Evolutionary conservation across 1,140 invertebrate species (phyloP).

Genomic region (Drosophila gunungcola): DNA sequence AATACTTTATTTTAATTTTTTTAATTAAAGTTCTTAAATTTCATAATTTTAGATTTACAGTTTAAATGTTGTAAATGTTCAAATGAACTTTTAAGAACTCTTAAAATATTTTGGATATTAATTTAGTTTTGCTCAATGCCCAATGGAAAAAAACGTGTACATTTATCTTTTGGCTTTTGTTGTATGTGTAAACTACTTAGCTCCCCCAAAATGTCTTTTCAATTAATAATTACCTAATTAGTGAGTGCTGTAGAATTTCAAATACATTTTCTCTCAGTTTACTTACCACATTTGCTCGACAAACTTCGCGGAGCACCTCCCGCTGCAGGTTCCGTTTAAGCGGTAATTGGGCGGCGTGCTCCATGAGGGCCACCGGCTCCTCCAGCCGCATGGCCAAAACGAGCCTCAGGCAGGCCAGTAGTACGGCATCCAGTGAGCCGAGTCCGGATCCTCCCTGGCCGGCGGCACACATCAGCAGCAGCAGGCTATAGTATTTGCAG

Average conservation of each 20-base stretch:
- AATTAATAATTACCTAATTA: neutral
- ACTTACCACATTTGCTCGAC: constrained; percentile 60
- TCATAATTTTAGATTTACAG: neutral
- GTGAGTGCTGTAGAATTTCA: neutral
- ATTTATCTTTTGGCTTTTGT: too few relatives aligned
- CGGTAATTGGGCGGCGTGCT: constrained; percentile 59
- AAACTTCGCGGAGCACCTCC: constrained; percentile 65
- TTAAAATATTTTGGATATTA: too few relatives aligned
- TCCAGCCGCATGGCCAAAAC: constrained; percentile 70
- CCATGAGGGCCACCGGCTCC: constrained; percentile 63
- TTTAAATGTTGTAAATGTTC: too few relatives aligned
- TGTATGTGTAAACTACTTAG: too few relatives aligned
- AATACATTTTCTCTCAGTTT: neutral
- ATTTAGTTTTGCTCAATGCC: too few relatives aligned
- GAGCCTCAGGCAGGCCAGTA: constrained; percentile 66
- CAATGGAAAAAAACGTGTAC: too few relatives aligned
- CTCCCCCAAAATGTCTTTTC: too few relatives aligned
- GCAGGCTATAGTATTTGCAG: constrained; percentile 79
- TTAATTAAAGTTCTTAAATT: too few relatives aligned
- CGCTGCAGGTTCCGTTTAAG: constrained; percentile 62
- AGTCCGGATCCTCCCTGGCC: constrained; percentile 26
- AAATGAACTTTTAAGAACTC: too few relatives aligned
- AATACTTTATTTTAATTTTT: too few relatives aligned
- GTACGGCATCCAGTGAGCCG: constrained; percentile 50
- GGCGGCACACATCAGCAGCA: constrained; percentile 67